Conservation (phyloP, 2,113 vertebrate genomes). For the Larimichthys crocea region DNA sequence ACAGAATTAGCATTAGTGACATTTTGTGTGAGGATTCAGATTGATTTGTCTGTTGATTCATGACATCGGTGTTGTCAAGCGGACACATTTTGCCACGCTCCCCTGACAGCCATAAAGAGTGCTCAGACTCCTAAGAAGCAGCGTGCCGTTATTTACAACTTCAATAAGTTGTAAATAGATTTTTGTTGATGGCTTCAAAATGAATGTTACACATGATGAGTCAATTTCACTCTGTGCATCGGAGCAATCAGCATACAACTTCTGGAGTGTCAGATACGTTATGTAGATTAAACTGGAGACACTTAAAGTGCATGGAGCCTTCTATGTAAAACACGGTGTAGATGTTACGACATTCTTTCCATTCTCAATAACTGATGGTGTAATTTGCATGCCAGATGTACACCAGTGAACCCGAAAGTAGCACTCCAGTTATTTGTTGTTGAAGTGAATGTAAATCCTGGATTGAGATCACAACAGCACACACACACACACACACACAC, state of each 20-base stretch:
- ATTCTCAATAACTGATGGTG: conserved; percentile 11
- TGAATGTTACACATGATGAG: conserved; percentile 37
- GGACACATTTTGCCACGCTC: conserved; percentile 37
- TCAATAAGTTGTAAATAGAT: conserved; percentile 61
- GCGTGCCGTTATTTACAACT: conserved; percentile 53
- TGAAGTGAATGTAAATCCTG: conserved; percentile 41
- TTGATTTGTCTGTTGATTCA: conserved; percentile 58
- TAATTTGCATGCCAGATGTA: conserved; percentile 38
- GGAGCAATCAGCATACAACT: conserved; percentile 6
- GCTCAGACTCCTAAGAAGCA: conserved; percentile 40
- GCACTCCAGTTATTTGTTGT: not conserved
- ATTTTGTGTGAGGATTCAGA: conserved; percentile 31
- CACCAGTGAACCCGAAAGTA: not conserved
- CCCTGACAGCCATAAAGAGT: conserved; percentile 36
- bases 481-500: conserved; percentile 39
- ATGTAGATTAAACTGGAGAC: conserved; percentile 8
- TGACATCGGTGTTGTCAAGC: conserved; percentile 26
- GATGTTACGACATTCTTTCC: not conserved
- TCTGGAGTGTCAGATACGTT: conserved; percentile 18
- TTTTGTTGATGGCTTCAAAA: conserved; percentile 63
- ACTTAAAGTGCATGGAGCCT: not conserved
- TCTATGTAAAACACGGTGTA: not conserved
- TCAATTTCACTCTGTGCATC: conserved; percentile 25
- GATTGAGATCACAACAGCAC: conserved; percentile 32
- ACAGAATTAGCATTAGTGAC: conserved; percentile 45